Base-by-base conservation (phyloP, 2,113 vertebrate species). In the Lepidothrix coronata region DNA sequence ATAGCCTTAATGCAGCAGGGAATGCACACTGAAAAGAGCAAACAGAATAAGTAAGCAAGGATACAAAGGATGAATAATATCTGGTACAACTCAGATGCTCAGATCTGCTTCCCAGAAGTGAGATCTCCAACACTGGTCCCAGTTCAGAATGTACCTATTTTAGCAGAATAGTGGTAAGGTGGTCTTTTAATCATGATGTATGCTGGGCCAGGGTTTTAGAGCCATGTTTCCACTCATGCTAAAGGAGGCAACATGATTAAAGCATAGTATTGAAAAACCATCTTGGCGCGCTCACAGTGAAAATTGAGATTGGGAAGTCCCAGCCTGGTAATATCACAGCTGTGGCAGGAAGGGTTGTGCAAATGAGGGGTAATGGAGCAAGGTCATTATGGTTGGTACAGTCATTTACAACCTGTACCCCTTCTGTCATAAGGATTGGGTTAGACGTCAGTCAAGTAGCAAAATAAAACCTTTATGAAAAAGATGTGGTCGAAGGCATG, bases 391-490 rank as follows among this genome's bases (percentile, higher is more conserved):
- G 57, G 37, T 28, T 7, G 1, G 35, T 35, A 59, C 76, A 84
- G 67, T 41, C 33, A 37, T 73, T 88, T 74, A 76, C 74, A 93
- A 51, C 43, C 70, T 72, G 25, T 41, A 31, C 39, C 55, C 63
- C 71, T 66, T 76, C 65, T 72, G 62, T n/a, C 88, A 72, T 73
- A 65, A 73, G 41, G 62, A 61, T 25, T 70, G 80, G 74, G 67
- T 78, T 91, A 59, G 92, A 35, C 39, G 33, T 70, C 94, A 85
- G 72, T 52, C 24, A 54, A 71, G 68, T 9, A 61, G 44, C 66
- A 77, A 94, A 93, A 96, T 85, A 67, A 93, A 70, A 52, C 7
- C 84, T 66, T 83, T 23, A 91, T 73, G 77, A 74, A 77, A 88
- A 85, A 82, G 55, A 35, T 11, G 48, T 79, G 41, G 52, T 41